phyloP scores from a whole-genome alignment of 1,140 invertebrate genomes.

The Drosophila parabipectinata region DNA sequence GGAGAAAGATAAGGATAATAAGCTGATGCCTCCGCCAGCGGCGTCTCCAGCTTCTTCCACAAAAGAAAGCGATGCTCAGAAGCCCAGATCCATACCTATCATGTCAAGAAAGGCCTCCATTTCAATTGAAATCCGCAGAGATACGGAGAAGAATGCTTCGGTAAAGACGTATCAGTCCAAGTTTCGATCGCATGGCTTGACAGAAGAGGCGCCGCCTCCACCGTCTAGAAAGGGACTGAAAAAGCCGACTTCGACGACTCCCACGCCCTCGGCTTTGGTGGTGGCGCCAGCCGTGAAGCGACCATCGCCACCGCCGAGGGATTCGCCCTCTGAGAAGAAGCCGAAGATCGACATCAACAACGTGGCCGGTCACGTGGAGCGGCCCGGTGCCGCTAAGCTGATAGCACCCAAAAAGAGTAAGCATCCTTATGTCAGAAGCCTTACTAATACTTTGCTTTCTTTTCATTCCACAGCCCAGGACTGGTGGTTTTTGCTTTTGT shows the following conservation, averaged over 20 bases:
- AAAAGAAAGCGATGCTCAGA: slow-evolving; percentile 84
- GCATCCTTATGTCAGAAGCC: slow-evolving; percentile 84
- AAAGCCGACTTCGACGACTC: slow-evolving; percentile 85
- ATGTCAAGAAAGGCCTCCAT: slow-evolving; percentile 90
- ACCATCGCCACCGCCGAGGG: slow-evolving; percentile 87
- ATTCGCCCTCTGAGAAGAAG: slow-evolving; percentile 91
- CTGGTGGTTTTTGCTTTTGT: slow-evolving; percentile 74
- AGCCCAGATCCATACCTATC: slow-evolving; percentile 70
- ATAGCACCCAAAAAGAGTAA: slow-evolving; percentile 95
- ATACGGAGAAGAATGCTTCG: slow-evolving; percentile 90
- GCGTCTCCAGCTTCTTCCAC: slow-evolving; percentile 13
- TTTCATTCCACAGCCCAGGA: slow-evolving; percentile 48
- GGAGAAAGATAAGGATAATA: slow-evolving; percentile 88
- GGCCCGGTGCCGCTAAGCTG: slow-evolving; percentile 92
- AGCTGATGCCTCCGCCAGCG: slow-evolving; percentile 86
- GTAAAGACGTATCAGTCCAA: slow-evolving; percentile 95
- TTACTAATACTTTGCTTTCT: slow-evolving; percentile 83
- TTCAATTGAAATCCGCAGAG: slow-evolving; percentile 91
- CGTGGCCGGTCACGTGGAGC: slow-evolving; percentile 85
- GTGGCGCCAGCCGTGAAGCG: slow-evolving; percentile 84
- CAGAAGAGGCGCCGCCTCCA: slow-evolving; percentile 92
- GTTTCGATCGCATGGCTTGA: slow-evolving; percentile 93
- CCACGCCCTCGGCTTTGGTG: slow-evolving; percentile 8
- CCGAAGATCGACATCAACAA: slow-evolving; percentile 86
- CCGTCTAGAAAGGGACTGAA: slow-evolving; percentile 87